These are phyloP conservation scores for Pangasius mekongensis DNA, from an alignment of 2,797 vertebrate genomes.

Conservation along the genomic window DNA sequence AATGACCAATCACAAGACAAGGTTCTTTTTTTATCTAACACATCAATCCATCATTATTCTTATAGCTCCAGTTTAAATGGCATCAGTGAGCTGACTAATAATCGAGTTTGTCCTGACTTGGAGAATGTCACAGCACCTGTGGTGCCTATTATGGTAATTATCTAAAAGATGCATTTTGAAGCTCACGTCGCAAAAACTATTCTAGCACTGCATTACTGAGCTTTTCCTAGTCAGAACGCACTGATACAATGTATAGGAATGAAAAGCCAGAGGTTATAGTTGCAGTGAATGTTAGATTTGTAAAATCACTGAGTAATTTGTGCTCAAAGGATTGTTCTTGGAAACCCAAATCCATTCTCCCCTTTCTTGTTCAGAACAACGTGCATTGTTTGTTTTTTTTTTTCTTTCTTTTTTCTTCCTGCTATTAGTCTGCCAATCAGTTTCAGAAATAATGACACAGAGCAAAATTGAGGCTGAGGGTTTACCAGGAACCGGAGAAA, in stretches of 20 bases:
- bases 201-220: background rate
- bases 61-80: background rate
- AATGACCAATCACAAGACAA: background rate
- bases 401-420: background rate
- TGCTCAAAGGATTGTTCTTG: background rate
- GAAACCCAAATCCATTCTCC: background rate
- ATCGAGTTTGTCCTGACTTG: background rate
- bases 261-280: background rate
- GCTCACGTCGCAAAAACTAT: background rate
- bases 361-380: background rate
- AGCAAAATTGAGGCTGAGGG: background rate
- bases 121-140: conserved; percentile 33
- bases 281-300: background rate
- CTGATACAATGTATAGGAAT: background rate
- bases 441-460: background rate
- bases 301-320: background rate
- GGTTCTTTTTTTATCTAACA: background rate
- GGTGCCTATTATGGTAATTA: conserved; percentile 12
- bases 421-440: background rate
- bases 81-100: background rate
- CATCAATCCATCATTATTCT: background rate
- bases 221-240: background rate
- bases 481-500: background rate
- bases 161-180: background rate
- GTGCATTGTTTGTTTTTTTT: background rate